Evolutionary conservation across 2,113 vertebrate genomes (phyloP), one percentile per base, ranked within the genome.

Genomic region (Pseudorasbora parva): DNA sequence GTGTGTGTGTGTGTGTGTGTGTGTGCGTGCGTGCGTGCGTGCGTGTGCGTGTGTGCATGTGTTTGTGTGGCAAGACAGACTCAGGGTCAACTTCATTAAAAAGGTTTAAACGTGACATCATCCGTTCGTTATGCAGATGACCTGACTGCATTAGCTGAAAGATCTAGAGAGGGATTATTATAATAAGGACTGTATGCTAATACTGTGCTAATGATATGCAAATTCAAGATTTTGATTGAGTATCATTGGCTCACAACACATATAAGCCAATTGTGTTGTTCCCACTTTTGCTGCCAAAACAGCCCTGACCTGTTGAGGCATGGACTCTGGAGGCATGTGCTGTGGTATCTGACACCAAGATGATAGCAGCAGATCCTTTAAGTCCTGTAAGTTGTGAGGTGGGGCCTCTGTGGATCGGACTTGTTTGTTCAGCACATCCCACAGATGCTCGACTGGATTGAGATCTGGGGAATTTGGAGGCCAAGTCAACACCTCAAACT

Each of bases 51-150:
- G 19, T 30, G 47, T 10, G 12, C 37, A 41, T 30, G 45, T 49
- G 9, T 49, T 2, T 79, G 25, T 66, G 59, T 64, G 77, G 59
- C 47, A 74, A 51, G 47, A 51, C 25, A 30, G 45, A 30, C 3
- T 21, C 72, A 2, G 72, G 64, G 72, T 74, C 72, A 74, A 74
- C 72, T 51, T 74, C 17, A 64, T 66, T 66, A 66, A 30, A 64
- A 79, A 33, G 54, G 47, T 49, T 79, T 47, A 62, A 76, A 27
- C 7, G 5, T 78, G 57, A 78, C 41, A 19, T 79, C 59, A 79
- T 78, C 37, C 4, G 0, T 62, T 17, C 41, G 4, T 78, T 62
- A 64, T 62, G 43, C 57, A 12, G 41, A 30, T 30, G 77, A 79
- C 7, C 77, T 15, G 19, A 43, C 12, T 8, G 12, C 23, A 49